Conservation (phyloP, 2,888 invertebrate species). For the Erpobdella octoculata region DNA sequence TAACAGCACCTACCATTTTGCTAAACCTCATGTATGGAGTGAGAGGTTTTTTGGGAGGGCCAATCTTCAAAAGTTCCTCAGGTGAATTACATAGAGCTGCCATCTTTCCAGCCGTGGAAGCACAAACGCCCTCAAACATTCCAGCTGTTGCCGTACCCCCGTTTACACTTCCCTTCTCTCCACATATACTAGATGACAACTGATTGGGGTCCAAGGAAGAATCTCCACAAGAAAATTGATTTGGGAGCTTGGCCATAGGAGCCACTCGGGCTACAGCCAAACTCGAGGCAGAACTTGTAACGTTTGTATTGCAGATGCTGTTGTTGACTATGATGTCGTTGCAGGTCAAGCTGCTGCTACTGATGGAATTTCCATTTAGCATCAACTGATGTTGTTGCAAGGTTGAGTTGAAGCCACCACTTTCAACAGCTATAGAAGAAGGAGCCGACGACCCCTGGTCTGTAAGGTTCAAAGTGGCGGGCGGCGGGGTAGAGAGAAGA, state of each 20-base stretch:
- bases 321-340: conserved; percentile 4
- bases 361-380: not conserved
- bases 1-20: conserved; percentile 36
- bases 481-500: not conserved
- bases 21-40: conserved; percentile 41
- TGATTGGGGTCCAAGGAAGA: not conserved
- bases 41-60: conserved; percentile 39
- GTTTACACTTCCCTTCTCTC: not conserved
- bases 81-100: not conserved
- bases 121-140: not conserved
- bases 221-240: not conserved
- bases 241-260: not conserved
- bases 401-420: not conserved
- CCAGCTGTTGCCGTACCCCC: not conserved
- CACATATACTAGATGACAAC: not conserved
- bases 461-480: not conserved
- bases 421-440: not conserved
- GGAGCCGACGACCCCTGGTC: not conserved
- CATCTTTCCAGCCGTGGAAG: not conserved
- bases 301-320: not conserved
- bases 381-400: not conserved
- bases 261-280: not conserved
- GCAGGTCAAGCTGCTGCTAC: not conserved
- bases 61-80: conserved; percentile 12
- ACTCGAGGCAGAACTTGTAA: not conserved